Evolutionary conservation across 2,888 invertebrate species (phyloP).

Genomic region (Lepas anatifera): DNA sequence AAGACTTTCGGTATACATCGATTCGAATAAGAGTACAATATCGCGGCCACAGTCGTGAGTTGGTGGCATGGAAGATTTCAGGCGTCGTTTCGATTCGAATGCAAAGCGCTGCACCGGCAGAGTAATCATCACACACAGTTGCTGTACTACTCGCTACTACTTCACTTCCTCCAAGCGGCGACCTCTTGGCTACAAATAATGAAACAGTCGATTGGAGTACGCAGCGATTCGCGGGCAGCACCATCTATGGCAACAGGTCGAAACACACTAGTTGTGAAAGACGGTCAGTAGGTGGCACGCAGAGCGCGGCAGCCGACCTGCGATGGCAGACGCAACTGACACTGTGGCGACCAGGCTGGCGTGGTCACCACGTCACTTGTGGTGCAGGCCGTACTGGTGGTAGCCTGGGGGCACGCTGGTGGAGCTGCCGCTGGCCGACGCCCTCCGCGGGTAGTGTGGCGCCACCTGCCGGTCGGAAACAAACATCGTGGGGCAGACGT

Average conservation of each 20-base stretch:
- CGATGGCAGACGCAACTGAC: not conserved
- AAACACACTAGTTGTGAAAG: not conserved
- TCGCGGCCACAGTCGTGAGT: no score
- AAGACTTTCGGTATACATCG: no score
- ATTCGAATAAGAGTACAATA: no score
- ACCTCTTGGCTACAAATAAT: no score
- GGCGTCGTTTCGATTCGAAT: not conserved
- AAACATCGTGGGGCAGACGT: no score
- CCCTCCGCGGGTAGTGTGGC: not conserved
- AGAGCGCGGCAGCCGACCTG: not conserved
- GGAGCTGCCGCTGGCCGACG: not conserved
- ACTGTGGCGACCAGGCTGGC: not conserved
- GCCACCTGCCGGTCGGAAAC: not conserved
- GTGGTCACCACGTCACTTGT: not conserved
- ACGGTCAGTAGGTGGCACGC: not conserved
- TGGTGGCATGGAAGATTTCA: not conserved
- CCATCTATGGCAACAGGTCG: not conserved
- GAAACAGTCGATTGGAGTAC: no score
- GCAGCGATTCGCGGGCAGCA: not conserved
- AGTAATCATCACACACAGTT: not conserved
- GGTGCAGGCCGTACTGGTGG: not conserved
- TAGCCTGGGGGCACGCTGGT: not conserved
- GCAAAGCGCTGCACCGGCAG: not conserved
- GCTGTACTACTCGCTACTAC: not conserved
- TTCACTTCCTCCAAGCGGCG: not conserved